Evolutionary conservation across 2,888 invertebrate genomes (phyloP).

Genomic region (Metalampra italica): DNA sequence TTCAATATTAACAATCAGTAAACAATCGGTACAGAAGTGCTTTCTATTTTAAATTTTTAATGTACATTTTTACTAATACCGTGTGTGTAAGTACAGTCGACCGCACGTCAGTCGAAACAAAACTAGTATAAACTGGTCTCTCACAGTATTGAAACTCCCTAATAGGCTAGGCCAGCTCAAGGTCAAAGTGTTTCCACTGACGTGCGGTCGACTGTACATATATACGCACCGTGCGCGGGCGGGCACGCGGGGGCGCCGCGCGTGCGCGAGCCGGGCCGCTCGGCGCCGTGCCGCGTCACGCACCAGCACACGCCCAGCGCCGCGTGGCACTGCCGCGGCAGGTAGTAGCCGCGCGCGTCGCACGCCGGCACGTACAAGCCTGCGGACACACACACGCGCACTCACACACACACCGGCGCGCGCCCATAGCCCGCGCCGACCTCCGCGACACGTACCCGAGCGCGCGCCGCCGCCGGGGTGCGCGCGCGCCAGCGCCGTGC

Average conservation of each 20-base stretch:
- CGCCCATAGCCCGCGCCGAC: not conserved
- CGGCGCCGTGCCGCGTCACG: conserved; percentile 94
- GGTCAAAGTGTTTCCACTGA: no score
- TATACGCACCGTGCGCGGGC: no score
- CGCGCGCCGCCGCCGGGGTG: conserved; percentile 79
- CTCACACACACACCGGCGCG: not conserved
- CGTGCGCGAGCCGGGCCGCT: conserved; percentile 91
- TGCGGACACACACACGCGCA: not conserved
- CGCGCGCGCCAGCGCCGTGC: conserved; percentile 86
- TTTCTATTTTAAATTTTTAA: no score
- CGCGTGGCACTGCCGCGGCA: conserved; percentile 91
- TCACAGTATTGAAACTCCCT: no score
- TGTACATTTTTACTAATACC: no score
- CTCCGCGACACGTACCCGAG: conserved; percentile 86
- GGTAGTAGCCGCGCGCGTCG: conserved; percentile 92
- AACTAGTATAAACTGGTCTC: no score
- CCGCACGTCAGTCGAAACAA: no score
- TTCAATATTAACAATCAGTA: no score
- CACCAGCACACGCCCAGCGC: conserved; percentile 95
- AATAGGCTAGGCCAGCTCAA: no score
- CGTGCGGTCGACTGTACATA: no score
- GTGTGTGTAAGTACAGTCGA: no score
- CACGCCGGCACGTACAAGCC: conserved; percentile 85
- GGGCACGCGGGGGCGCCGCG: conserved; percentile 68
- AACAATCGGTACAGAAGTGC: no score